Base-by-base conservation (phyloP, 2,113 vertebrate genomes). In the Ochotona princeps region DNA sequence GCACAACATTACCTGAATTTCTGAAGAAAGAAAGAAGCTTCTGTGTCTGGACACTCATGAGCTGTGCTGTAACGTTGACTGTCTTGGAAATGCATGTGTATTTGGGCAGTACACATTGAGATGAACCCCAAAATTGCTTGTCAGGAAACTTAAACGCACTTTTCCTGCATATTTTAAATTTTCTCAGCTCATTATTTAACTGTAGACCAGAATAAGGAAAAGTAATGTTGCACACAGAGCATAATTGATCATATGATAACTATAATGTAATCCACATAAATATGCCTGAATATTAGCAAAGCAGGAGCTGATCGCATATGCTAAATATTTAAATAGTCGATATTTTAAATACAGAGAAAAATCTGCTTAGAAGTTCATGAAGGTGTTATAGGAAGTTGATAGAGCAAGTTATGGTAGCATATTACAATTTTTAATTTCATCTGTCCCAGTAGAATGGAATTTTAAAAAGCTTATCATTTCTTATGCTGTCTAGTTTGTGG, bases 91-190 rank as follows among this genome's bases (percentile, higher is more conserved):
- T 91, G 57, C 75, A 65, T 85, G 74, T 11, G 3, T 92, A 88
- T 91, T 97, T 96, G 81, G 90, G 54, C 75, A 93, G 87, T 44
- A 93, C 89, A 93, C 87, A 96, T 96, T 12, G 14, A 83, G 20
- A 51, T 94, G 4, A 0, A 69, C 49, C 89, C 74, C 85, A 60
- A 91, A 96, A 72, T n/a, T 85, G 32, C 44, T 73, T 91, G 25
- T 90, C 82, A 97, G 87, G 49, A 49, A 80, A 89, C 44, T 82
- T 86, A 75, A 90, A 88, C 84, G 89, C 11, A 66, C 54, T 91
- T 81, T 76, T 92, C 66, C 0, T 51, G 57, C 51, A 65, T 86
- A 47, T 76, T 87, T 94, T n/a, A 30, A 85, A 84, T 69, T 47
- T 30, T 92, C 63, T 72, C 44, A 84, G 91, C 20, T 84, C 25